Base-by-base conservation (phyloP, 37 sponge, comb jelly and placozoan species). In the Bolinopsis microptera region DNA sequence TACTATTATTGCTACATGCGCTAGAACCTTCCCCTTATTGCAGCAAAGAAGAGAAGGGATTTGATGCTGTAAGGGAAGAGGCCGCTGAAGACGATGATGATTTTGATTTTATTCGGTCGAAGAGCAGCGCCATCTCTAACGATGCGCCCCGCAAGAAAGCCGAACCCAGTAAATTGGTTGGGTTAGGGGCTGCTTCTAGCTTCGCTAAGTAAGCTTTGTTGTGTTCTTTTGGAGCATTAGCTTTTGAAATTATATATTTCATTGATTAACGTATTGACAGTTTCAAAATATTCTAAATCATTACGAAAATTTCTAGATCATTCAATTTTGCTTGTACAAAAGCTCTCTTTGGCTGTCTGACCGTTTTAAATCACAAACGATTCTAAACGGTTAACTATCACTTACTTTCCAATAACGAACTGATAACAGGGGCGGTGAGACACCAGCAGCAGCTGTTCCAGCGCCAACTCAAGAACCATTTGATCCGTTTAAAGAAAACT, bases 11-110 rank as follows among this genome's bases (percentile, higher is more conserved):
- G 61, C 61, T 48, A 48, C 61, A 48, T 48, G 61, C 74, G 74
- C 74, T 72, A 72, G 3, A 72, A 21, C 74, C 30, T 28, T 30
- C 3, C 33, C 36, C 80, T 36, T 1, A 21, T 86, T 40, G 1
- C 90, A 86, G 90, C 30, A 86, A 86, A 24, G 90, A 39, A 41
- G 90, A 86, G 61, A 39, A 86, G 22, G 90, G 90, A 16, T 86
- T 86, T 86, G 90, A 86, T 23, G 35, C 35, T n/a, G 41, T 86
- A 25, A 86, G 39, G 22, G 61, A 86, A 26, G 61, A 86, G 30
- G 90, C 22, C 9, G 76, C 26, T 13, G 90, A 86, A 27, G 90
- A 86, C 0, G 41, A 38, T 18, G 90, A 86, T 86, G 90, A 86
- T 40, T 39, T 41, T 3, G 26, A 34, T 27, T 86, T 86, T 27